Conservation (phyloP, 2,888 invertebrate genomes). For the Macrosoma leucophasiata region DNA sequence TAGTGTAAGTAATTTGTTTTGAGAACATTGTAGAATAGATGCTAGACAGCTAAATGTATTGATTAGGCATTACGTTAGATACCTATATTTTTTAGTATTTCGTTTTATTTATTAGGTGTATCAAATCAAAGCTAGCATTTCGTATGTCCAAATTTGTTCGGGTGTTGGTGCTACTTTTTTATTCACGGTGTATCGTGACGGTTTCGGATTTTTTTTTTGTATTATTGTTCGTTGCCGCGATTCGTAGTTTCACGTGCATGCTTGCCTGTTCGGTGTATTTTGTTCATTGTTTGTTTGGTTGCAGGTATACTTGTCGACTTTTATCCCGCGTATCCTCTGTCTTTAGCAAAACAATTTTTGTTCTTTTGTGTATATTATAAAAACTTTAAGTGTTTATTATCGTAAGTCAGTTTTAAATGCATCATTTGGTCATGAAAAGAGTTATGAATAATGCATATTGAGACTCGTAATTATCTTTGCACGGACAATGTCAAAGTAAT, state of each 20-base stretch:
- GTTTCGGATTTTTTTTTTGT: conserved; percentile 40
- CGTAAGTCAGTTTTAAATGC: conserved; percentile 11
- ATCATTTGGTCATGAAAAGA: not conserved
- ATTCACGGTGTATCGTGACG: conserved; percentile 35
- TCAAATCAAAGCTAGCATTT: conserved; percentile 40
- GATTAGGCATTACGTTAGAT: too few species aligned
- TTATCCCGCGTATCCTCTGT: conserved; percentile 16
- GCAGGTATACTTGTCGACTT: conserved; percentile 30
- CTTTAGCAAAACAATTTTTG: conserved; percentile 13
- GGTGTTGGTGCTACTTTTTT: conserved; percentile 50
- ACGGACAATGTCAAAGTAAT: conserved; percentile 41
- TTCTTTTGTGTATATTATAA: conserved; percentile 21
- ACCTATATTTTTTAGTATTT: too few species aligned
- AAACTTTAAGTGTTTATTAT: too few species aligned
- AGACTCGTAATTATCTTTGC: conserved; percentile 40
- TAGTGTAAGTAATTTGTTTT: too few species aligned
- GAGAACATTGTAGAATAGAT: too few species aligned
- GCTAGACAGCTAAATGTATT: too few species aligned
- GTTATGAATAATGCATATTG: conserved; percentile 37
- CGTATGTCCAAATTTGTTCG: conserved; percentile 35
- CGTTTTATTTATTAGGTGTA: too few species aligned
- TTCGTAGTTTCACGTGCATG: conserved; percentile 62
- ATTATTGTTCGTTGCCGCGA: conserved; percentile 34
- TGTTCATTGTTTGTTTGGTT: conserved; percentile 37
- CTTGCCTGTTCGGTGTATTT: conserved; percentile 61